Percentiles rank a stretch among this genome's conserved stretches.
Evolutionary conservation across 2,797 vertebrate genomes (phyloP).

Genomic region (Oreochromis grahami): DNA sequence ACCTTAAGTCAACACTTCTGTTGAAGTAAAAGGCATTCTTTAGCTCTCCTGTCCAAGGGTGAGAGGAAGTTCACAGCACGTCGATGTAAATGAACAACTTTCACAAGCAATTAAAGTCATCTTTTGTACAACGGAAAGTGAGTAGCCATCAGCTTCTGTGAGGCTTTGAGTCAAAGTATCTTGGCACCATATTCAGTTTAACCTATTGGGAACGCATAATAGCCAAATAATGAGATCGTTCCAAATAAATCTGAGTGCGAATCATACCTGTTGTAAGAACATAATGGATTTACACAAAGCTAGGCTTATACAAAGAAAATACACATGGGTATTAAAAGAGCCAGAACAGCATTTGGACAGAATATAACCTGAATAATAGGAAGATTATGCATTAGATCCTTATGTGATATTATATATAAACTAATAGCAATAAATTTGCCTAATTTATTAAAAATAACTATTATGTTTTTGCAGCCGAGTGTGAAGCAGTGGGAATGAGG

Average conservation of each 20-base stretch:
- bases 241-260: conserved; percentile 6
- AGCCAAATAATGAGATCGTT: conserved; percentile 20
- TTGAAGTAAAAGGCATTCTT: conserved; percentile 34
- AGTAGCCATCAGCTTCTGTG: conserved; percentile 31
- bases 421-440: neutral
- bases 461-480: neutral
- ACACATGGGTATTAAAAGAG: neutral
- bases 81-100: conserved; percentile 52
- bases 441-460: neutral
- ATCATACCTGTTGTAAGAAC: neutral
- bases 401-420: neutral
- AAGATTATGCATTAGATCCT: neutral
- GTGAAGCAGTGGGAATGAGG: too few relatives aligned
- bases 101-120: conserved; percentile 50
- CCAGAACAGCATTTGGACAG: neutral
- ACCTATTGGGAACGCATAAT: conserved; percentile 2
- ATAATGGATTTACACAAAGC: neutral
- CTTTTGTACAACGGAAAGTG: neutral
- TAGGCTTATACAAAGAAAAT: neutral
- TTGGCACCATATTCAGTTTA: conserved; percentile 7
- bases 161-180: conserved; percentile 4
- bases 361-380: neutral
- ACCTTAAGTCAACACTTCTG: conserved; percentile 25
- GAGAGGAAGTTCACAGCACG: conserved; percentile 46
- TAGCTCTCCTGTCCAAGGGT: conserved; percentile 3